Conservation (phyloP, 2,797 vertebrate species). For the Propithecus deckenii region DNA sequence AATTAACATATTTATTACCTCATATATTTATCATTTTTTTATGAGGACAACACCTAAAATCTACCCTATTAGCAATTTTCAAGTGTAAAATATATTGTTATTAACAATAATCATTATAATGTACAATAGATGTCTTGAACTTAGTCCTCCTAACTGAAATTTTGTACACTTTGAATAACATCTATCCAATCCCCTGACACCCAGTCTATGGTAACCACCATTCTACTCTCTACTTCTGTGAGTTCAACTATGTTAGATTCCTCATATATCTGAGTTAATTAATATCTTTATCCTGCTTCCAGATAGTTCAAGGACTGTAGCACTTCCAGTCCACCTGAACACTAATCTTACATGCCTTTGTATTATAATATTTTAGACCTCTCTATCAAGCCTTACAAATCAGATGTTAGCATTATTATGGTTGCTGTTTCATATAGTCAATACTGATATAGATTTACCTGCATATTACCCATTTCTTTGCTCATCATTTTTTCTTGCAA, state of each 20-base stretch:
- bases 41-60: neutral
- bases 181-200: too few relatives aligned
- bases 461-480: neutral
- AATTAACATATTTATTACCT: neutral
- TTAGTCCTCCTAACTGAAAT: neutral
- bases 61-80: neutral
- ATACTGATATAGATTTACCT: neutral
- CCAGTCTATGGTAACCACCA: neutral
- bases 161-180: neutral
- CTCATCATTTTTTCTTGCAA: neutral
- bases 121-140: neutral
- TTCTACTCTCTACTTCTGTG: neutral
- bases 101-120: neutral
- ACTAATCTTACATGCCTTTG: neutral
- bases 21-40: neutral
- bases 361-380: neutral
- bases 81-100: neutral
- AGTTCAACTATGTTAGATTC: neutral
- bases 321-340: neutral
- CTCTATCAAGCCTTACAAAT: neutral
- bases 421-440: neutral
- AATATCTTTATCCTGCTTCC: neutral
- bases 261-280: neutral
- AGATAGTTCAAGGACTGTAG: neutral
- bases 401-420: neutral